Base-by-base conservation (phyloP, 2,113 vertebrate genomes). In the Corythoichthys intestinalis region DNA sequence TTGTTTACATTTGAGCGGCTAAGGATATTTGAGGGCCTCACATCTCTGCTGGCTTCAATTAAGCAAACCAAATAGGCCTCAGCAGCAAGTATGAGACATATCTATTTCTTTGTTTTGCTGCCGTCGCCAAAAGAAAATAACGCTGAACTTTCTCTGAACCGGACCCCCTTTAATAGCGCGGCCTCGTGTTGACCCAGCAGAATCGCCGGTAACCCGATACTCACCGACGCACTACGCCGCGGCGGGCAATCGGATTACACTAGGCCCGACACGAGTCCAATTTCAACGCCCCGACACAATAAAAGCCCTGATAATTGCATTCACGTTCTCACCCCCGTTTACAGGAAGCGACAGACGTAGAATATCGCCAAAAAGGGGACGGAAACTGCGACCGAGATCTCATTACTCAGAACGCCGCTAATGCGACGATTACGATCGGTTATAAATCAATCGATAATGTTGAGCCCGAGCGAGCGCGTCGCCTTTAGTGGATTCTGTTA, bases 71-170 rank as follows among this genome's bases (percentile, higher is more conserved):
- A 91, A 93, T 86, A 91, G 85, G 79, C 78, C 82, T 86, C 82
- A 80, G 77, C 91, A 85, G 91, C 87, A 92, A 92, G 94, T 90
- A 90, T 91, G 92, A 91, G 94, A 94, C 90, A 94, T 94, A 93
- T 92, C 83, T 89, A 92, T 94, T 94, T 91, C 92, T 87, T 88
- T 89, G 90, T 95, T 94, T 94, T 92, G 93, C 94, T 94, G 92
- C 94, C 91, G 93, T 93, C 89, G 92, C 87, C 85, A 94, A 98
- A 96, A 94, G 94, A 97, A 98, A 98, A 97, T 95, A 96, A 93
- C 88, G 82, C 86, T 97, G 96, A 98, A 99, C 97, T 98, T 98
- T 97, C 94, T 92, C 94, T 99, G 97, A 99, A 98, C 96, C 94
- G 90, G 92, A 94, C 93, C 95, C 94, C 92, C 90, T 96, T 95